Evolutionary conservation across 2,888 invertebrate genomes (phyloP).

Genomic region (Anoplius nigerrimus): DNA sequence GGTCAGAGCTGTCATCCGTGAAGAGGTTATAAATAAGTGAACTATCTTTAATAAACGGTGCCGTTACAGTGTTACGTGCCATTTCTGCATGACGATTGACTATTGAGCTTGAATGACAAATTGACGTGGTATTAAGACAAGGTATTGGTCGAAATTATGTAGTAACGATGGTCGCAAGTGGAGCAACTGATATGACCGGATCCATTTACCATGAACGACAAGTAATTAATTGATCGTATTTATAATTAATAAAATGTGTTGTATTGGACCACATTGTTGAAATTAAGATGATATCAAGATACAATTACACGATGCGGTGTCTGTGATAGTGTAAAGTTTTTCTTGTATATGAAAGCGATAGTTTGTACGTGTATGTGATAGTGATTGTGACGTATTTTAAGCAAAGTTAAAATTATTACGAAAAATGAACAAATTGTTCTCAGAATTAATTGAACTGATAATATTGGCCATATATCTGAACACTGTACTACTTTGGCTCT

Average conservation of each 20-base stretch:
- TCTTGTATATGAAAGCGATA: background rate
- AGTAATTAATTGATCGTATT: conserved; percentile 61
- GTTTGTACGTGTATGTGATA: too few relatives aligned
- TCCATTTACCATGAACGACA: conserved; percentile 76
- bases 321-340: background rate
- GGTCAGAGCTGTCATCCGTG: conserved; percentile 2
- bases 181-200: conserved; percentile 68
- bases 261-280: too few relatives aligned
- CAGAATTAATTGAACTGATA: background rate
- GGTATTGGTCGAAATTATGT: conserved; percentile 46
- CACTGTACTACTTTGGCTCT: background rate
- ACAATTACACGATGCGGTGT: background rate
- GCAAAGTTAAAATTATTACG: background rate
- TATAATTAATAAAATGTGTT: background rate
- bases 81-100: background rate
- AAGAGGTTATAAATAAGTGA: conserved; percentile 19
- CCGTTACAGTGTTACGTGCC: background rate
- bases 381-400: background rate
- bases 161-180: conserved; percentile 63
- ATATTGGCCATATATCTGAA: background rate
- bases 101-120: background rate
- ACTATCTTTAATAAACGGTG: background rate
- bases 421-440: background rate
- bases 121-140: background rate
- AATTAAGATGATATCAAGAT: too few relatives aligned